Conservation (phyloP, 2,888 invertebrate species). For the Oligia fasciuncula region DNA sequence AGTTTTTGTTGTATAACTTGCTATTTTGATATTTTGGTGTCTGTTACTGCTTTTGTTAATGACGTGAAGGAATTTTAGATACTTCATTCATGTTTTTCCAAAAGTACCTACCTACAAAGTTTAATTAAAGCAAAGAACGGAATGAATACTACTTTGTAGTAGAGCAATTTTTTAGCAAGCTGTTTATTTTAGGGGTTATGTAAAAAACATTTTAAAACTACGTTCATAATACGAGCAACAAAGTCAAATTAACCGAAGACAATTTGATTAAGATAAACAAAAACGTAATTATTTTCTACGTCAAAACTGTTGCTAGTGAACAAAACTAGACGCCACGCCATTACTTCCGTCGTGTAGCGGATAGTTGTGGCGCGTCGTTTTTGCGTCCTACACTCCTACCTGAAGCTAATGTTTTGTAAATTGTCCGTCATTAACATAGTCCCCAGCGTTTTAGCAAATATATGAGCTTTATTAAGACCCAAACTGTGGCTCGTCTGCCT, state of each 20-base stretch:
- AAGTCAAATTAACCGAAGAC: background rate
- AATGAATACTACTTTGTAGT: background rate
- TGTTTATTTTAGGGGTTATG: background rate
- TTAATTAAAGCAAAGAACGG: background rate
- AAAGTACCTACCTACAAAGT: background rate
- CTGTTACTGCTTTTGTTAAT: conserved; percentile 7
- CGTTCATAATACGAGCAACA: background rate
- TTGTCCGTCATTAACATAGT: conserved; percentile 66
- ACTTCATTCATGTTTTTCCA: background rate
- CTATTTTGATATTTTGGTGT: conserved; percentile 37
- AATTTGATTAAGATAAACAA: background rate
- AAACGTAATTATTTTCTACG: background rate
- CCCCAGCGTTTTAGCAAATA: conserved; percentile 60
- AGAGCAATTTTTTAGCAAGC: background rate
- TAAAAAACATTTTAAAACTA: background rate
- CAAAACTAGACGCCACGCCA: background rate
- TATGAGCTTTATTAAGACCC: conserved; percentile 42
- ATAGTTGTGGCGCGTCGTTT: conserved; percentile 69
- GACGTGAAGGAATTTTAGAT: background rate
- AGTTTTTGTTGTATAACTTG: conserved; percentile 67
- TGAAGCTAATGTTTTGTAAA: conserved; percentile 72
- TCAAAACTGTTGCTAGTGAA: background rate
- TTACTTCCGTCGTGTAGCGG: conserved; percentile 16
- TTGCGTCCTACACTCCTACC: conserved; percentile 52
- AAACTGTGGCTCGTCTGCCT: background rate